Conservation (phyloP, 1,140 invertebrate species). For the Drosophila insularis region DNA sequence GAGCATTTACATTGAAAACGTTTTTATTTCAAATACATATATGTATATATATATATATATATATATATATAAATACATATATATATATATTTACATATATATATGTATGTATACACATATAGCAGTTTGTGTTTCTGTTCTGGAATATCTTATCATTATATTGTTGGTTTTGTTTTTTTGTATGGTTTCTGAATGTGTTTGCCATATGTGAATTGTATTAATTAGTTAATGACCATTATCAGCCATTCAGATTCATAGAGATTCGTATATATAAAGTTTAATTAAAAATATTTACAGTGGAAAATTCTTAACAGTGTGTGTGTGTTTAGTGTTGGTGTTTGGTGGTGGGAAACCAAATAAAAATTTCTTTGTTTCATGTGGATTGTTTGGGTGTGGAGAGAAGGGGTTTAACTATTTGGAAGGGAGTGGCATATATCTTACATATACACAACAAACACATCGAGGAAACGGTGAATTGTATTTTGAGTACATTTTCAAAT, state of each 20-base stretch:
- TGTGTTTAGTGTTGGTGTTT: not conserved
- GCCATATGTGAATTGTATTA: slow-evolving; percentile 52
- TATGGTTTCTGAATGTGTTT: slow-evolving; percentile 1
- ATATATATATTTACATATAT: not conserved
- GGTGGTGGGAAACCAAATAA: slow-evolving; percentile 50
- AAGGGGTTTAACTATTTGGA: slow-evolving; percentile 14
- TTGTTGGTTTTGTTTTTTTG: slow-evolving; percentile 23
- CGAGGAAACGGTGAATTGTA: slow-evolving; percentile 48
- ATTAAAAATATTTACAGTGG: slow-evolving; percentile 75
- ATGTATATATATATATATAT: not conserved
- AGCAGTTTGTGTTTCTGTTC: slow-evolving; percentile 32
- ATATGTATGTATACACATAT: slow-evolving; percentile 8
- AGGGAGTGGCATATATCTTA: not conserved
- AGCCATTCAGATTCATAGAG: slow-evolving; percentile 32
- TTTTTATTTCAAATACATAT: slow-evolving; percentile 32
- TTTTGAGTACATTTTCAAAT: slow-evolving; percentile 21
- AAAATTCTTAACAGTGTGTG: slow-evolving; percentile 64
- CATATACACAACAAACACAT: slow-evolving; percentile 47
- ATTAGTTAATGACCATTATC: slow-evolving; percentile 55
- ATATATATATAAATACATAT: not conserved
- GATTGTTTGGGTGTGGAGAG: not conserved
- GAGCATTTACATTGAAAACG: slow-evolving; percentile 74
- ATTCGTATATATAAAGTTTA: slow-evolving; percentile 48
- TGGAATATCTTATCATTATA: slow-evolving; percentile 13
- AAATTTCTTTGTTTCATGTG: slow-evolving; percentile 27